Conservation (phyloP, 2,888 invertebrate species). For the Calephelis perditalis region DNA sequence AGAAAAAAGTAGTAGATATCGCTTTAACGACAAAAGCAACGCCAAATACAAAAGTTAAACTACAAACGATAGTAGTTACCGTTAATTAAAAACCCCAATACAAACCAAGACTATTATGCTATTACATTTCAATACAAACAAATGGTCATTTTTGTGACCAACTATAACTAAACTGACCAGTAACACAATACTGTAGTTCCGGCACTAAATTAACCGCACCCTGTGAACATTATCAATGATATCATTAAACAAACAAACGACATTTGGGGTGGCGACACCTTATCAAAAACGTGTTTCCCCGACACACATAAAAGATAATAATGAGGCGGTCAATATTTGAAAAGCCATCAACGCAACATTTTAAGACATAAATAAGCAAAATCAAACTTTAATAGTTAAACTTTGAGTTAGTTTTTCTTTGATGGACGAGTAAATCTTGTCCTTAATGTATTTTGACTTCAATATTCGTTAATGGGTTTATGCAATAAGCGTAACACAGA, state of each 20-base stretch:
- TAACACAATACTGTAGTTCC: not conserved
- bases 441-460: conserved; percentile 10
- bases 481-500: conserved; percentile 12
- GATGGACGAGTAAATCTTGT: not conserved
- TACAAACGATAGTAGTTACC: no score
- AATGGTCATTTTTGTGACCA: not conserved
- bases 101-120: not conserved
- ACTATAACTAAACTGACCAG: not conserved
- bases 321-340: conserved; percentile 71
- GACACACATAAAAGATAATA: conserved; percentile 55
- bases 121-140: conserved; percentile 3
- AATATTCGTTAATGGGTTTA: conserved; percentile 11
- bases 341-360: conserved; percentile 56
- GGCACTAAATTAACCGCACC: conserved; percentile 54
- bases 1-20: no score
- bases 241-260: conserved; percentile 50
- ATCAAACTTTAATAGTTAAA: not conserved
- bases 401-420: conserved; percentile 5
- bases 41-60: no score
- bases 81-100: not conserved
- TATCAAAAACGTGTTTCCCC: conserved; percentile 42
- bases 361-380: conserved; percentile 12
- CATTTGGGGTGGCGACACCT: conserved; percentile 53
- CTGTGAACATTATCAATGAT: conserved; percentile 42
- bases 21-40: no score